Evolutionary conservation across 2,797 vertebrate genomes (phyloP).

Genomic region (Phataginus tetradactyla): DNA sequence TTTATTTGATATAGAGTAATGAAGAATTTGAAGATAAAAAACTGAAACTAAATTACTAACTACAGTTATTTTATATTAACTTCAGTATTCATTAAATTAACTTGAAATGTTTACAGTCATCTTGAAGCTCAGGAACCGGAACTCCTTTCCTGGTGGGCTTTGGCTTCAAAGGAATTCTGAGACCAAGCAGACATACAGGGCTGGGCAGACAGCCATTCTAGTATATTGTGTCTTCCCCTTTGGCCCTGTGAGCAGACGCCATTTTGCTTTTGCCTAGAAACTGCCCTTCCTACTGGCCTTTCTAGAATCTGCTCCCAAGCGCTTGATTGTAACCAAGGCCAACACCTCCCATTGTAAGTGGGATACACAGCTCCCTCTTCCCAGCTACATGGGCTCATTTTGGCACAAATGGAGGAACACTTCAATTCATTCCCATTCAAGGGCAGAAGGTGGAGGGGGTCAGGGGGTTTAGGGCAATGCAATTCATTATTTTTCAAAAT

Average conservation of each 20-base stretch:
- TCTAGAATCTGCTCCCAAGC: neutral
- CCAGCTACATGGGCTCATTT: neutral
- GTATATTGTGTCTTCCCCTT: neutral
- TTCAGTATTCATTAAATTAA: neutral
- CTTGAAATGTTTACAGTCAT: neutral
- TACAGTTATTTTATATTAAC: neutral
- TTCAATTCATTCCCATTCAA: neutral
- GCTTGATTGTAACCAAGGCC: neutral
- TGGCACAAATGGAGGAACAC: neutral
- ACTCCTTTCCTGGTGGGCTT: neutral
- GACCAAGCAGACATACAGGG: neutral
- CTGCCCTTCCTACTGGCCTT: neutral
- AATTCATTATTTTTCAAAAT: neutral
- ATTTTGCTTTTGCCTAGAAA: neutral
- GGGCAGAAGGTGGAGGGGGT: neutral
- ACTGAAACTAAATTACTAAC: neutral
- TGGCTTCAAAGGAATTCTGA: neutral
- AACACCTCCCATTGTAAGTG: neutral
- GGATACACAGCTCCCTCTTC: neutral
- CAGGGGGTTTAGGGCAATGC: neutral
- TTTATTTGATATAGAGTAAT: neutral
- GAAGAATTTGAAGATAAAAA: neutral
- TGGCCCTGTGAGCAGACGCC: neutral
- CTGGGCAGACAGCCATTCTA: neutral
- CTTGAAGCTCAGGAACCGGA: neutral